Evolutionary conservation across 2,113 vertebrate species (phyloP), one percentile per base, ranked within the genome.

Genomic region (Plotosus lineatus): DNA sequence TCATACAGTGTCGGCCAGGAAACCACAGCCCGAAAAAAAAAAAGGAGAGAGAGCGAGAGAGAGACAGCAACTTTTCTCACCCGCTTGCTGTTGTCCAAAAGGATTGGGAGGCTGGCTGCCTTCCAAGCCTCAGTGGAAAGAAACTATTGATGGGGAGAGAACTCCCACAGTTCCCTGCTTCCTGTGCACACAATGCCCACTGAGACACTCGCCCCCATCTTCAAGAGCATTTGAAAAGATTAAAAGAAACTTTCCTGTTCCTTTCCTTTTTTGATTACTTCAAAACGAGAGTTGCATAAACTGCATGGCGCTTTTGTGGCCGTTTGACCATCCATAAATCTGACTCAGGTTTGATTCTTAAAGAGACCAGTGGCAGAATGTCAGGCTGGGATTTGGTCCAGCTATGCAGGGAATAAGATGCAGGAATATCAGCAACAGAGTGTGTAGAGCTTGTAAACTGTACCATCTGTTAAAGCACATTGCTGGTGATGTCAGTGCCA

Each of bases 131-230:
- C 75, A 81, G 40, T 66, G 86, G 83, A 85, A 85, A 76, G 81
- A 82, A 83, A 77, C 86, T 85, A 87, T 87, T 85, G 83, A 87
- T 66, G 50, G 77, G 19, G n/a, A 77, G 72, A 48, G 73, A 44
- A 83, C 86, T 82, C 83, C 79, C 79, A 81, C 86, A 80, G 75
- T 82, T 75, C 50, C 26, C 72, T 28, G 65, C 83, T 86, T 81
- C 86, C 85, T 84, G 80, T 69, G 68, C 11, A 6, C 71, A 82
- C 77, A 83, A 85, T 71, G 53, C 81, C 69, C 78, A 80, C 78
- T 78, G 75, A 83, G 63, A 71, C 60, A 28, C 68, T 80, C 72
- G 3, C 46, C 55, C 75, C 46, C 73, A 63, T 77, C 78, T 77
- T 79, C 56, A 73, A 46, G 72, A 73, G 50, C 6, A 17, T 76